Conservation (phyloP, 2,797 vertebrate species). For the Morelia viridis region DNA sequence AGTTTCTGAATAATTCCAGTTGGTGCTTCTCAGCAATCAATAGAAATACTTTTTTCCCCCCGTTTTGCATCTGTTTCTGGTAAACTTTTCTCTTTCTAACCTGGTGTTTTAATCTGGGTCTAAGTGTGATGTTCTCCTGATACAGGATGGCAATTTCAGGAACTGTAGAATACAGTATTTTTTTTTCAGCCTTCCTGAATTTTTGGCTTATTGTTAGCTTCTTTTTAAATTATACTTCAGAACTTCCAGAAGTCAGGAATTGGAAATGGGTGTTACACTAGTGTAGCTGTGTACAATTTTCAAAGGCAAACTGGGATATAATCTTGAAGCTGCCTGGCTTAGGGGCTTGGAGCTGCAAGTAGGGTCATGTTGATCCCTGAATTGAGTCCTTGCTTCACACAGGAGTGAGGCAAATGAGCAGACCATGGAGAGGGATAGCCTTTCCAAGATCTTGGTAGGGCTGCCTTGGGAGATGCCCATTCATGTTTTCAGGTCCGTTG, state of each 20-base stretch:
- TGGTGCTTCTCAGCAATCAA: neutral
- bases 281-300: neutral
- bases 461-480: slow-evolving; percentile 23
- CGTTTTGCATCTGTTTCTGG: neutral
- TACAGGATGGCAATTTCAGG: neutral
- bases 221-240: neutral
- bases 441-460: neutral
- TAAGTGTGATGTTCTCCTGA: neutral
- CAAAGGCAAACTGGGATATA: neutral
- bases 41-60: neutral
- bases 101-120: neutral
- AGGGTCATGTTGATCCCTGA: neutral
- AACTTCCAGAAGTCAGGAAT: neutral
- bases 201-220: neutral
- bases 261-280: neutral
- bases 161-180: neutral
- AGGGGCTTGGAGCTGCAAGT: neutral
- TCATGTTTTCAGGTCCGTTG: neutral
- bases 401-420: neutral
- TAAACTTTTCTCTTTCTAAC: neutral
- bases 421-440: neutral
- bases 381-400: neutral
- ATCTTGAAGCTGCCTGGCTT: neutral
- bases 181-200: neutral
- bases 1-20: neutral